Base-by-base conservation (phyloP, 2,888 invertebrate species). In the Calameuta pallipes region DNA sequence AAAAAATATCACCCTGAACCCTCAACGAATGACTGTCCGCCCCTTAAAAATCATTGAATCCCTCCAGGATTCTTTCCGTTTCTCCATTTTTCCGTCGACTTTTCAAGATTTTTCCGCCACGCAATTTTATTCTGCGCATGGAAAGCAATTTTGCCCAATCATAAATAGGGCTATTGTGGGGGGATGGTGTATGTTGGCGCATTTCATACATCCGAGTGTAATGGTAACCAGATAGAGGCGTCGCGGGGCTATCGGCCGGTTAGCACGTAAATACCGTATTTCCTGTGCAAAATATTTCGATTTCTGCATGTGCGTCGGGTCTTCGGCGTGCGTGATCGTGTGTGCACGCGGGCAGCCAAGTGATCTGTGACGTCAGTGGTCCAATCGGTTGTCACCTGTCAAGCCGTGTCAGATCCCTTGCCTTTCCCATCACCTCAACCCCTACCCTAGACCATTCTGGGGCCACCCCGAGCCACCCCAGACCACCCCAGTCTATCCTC, bases 61-160 rank as follows among this genome's bases (percentile, higher is more conserved):
- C 30, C 12, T 3, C 11, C 11, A n/a, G n/a, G 15, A 13, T 33
- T 30, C 30, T 30, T 33, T 6, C 56, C 68, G 73, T 76, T 78
- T 73, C 73, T 30, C 75, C 71, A 75, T 76, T 78, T 76, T 78
- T 78, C 33, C 35, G 33, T 12, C 75, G 69, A 34, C 74, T 83
- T 84, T 86, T 86, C 87, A 87, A 86, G 90, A 90, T 91, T 90
- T 90, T 90, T 90, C 90, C 89, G 87, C 89, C 86, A 89, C 89
- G 88, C 89, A 90, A 91, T 91, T 91, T 91, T 91, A 91, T 91
- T 91, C 91, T 91, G 91, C 91, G 91, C 91, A 91, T 91, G 91
- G 91, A 91, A 91, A 91, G 91, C 91, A 91, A 91, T 91, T 91
- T 91, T 91, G 90, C 90, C 91, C 91, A 91, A 91, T 91, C 91